Evolutionary conservation across 2,888 invertebrate species (phyloP), one percentile per base, ranked within the genome.

Genomic region (Orthosia gothica): DNA sequence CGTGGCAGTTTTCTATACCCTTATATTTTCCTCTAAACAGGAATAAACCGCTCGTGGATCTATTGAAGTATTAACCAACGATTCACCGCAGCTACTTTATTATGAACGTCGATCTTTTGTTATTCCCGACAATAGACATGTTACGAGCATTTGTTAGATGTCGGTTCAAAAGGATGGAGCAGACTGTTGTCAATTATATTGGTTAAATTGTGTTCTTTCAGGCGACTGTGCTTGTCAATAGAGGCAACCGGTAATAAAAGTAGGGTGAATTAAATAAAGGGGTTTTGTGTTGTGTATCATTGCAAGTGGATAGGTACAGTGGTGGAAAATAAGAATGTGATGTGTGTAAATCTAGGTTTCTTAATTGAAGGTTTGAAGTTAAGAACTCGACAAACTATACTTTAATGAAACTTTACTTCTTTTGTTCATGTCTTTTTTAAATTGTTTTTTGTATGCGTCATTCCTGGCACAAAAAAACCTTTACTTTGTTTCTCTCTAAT

Each of bases 101-200:
- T 66, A 49, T 40, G 58, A 67, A 13, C 16, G 40, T 40, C 40
- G 57, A 26, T 63, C 67, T 68, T 67, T 82, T 82, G 78, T 82
- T 57, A 76, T 55, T 49, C 9, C 0, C 45, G 15, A 78, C 82
- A 82, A 82, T 54, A 67, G 54, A 54, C 20, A 63, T 63, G 57
- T 63, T 45, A 67, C 65, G 26, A 40, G 61, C 26, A 18, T 58
- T 82, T 82, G 57, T 78, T 50, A 54, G 40, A 16, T 26, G 47
- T 58, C 26, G 40, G 55, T 40, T 58, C 63, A 63, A 76, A 76
- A 50, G 65, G 82, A 65, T 59, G 16, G 16, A 57, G 20, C 76
- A 47, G 57, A 15, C 57, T 58, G 66, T 67, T 67, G 67, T 45
- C 76, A 82, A 76, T 63, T 78, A 76, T 76, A 66, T 58, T 49